Conservation (phyloP, 1,140 invertebrate genomes). For the Macrostomum lignano region DNA sequence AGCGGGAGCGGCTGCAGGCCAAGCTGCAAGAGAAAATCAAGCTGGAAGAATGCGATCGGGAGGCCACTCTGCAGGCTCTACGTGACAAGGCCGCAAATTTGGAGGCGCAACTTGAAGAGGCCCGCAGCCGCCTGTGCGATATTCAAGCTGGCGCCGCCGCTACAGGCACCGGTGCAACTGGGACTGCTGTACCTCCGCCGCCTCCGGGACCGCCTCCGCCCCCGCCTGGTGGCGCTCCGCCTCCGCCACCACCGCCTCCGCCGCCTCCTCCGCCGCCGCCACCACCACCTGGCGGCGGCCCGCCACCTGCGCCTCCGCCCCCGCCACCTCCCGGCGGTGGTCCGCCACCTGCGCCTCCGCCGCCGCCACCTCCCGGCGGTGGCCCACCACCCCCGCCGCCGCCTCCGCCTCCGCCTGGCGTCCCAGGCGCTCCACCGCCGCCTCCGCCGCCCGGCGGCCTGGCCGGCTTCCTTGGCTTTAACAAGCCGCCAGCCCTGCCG, state of each 20-base stretch:
- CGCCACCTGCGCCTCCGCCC: constrained; percentile 8
- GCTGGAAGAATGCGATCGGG: no score
- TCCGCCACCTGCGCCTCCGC: constrained; percentile 13
- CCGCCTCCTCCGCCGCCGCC: constrained; percentile 3
- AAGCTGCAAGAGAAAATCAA: no score
- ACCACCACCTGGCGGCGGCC: neutral
- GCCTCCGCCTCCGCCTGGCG: constrained; percentile 10
- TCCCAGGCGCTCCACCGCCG: constrained; percentile 9
- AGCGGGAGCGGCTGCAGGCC: no score
- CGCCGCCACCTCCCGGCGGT: constrained; percentile 10
- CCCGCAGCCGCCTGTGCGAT: no score
- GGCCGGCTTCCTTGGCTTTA: no score
- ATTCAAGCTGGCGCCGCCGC: no score
- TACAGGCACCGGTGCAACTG: no score
- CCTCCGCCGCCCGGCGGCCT: constrained; percentile 8
- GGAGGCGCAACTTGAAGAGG: no score
- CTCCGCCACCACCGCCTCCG: constrained; percentile 1
- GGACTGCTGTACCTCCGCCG: no score
- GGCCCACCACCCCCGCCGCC: constrained; percentile 10
- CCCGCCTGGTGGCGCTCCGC: neutral
- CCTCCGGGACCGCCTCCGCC: no score
- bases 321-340: constrained; percentile 9
- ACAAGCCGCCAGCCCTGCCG: constrained; percentile 34
- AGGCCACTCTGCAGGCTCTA: no score
- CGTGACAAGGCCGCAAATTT: no score